These are phyloP conservation scores for Cyrtorhinus lividipennis DNA, from an alignment of 1,140 invertebrate species.

Conservation along the genomic window DNA sequence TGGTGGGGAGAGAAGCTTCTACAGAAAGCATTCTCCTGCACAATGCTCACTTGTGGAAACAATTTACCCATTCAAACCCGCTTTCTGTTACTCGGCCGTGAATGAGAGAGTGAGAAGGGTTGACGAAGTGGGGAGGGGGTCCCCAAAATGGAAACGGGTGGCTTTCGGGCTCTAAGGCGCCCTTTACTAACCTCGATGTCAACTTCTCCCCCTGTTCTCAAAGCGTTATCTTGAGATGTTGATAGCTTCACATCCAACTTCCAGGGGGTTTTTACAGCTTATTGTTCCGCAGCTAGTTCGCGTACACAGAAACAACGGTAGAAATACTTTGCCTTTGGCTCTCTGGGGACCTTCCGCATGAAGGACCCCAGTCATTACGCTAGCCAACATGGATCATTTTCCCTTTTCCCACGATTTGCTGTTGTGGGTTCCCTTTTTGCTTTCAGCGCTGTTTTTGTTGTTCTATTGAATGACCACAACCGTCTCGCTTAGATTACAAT, in stretches of 20 bases:
- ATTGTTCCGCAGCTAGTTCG: conserved; percentile 5
- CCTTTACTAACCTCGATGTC: background rate
- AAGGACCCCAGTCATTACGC: too few relatives aligned
- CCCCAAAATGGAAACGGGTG: background rate
- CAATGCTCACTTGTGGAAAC: conserved; percentile 8
- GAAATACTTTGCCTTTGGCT: too few relatives aligned
- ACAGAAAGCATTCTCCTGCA: background rate
- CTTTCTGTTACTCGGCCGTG: background rate
- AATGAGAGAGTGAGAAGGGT: background rate
- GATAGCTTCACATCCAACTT: background rate
- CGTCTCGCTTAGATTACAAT: too few relatives aligned
- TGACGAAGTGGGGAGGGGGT: background rate
- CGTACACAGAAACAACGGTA: too few relatives aligned
- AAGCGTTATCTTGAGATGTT: background rate
- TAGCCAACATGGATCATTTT: too few relatives aligned
- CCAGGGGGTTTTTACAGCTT: background rate
- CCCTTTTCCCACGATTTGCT: too few relatives aligned
- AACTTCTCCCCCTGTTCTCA: background rate
- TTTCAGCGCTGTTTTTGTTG: too few relatives aligned
- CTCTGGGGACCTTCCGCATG: too few relatives aligned
- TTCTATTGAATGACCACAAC: too few relatives aligned
- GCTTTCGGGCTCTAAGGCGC: background rate
- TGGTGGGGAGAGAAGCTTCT: background rate
- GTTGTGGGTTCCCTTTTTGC: too few relatives aligned
- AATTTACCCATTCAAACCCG: conserved; percentile 1